phyloP scores from a whole-genome alignment of 2,113 vertebrate species.

The Zosterops japonicus region DNA sequence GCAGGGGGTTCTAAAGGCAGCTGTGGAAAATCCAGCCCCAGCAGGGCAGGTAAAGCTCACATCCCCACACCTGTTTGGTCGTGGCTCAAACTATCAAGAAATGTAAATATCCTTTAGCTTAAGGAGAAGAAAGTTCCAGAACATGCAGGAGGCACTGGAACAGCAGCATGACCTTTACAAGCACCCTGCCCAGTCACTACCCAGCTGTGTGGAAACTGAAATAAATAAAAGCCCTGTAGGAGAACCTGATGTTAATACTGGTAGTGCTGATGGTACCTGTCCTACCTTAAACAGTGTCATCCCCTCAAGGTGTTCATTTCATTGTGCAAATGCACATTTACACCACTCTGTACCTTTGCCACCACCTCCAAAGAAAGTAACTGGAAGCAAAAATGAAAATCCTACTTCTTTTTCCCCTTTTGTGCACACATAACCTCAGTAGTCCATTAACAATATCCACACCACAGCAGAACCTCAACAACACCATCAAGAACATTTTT shows the following conservation, averaged over 20 bases:
- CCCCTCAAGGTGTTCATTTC: neutral
- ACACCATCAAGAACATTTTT: neutral
- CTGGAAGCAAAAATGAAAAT: neutral
- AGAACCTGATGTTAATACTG: neutral
- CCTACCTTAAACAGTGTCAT: too few relatives aligned
- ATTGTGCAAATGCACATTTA: neutral
- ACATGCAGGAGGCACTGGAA: neutral
- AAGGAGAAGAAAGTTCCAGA: neutral
- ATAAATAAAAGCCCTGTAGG: neutral
- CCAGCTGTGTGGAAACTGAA: neutral
- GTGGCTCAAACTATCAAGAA: neutral
- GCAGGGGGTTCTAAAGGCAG: neutral
- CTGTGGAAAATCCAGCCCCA: neutral
- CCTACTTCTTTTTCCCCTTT: neutral
- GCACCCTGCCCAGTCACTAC: neutral
- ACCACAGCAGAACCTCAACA: neutral
- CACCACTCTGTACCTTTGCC: neutral
- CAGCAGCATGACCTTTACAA: neutral
- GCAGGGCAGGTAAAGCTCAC: neutral
- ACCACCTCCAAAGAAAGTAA: neutral
- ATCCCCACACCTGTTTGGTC: neutral
- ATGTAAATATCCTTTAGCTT: neutral
- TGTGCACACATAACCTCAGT: neutral
- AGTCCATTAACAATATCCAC: neutral
- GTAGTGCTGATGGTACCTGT: neutral